Evolutionary conservation across 2,797 vertebrate genomes (phyloP).

Genomic region (Malurus splendens): DNA sequence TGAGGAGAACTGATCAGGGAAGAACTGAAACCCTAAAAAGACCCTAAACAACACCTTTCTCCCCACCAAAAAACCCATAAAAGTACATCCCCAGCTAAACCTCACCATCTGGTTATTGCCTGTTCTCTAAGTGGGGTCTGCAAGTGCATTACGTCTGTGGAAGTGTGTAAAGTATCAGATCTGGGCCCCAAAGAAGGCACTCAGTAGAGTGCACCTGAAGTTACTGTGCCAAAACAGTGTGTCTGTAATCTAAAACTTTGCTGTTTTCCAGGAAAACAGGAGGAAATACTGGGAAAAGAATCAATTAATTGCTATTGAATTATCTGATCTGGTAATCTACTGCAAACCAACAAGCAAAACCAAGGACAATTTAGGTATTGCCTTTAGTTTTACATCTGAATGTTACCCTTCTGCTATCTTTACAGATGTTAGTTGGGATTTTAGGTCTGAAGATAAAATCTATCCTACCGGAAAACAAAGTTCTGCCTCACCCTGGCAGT

Average conservation of each 20-base stretch:
- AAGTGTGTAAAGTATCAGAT: background rate
- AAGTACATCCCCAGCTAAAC: background rate
- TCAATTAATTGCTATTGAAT: constrained; percentile 89
- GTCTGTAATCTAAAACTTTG: background rate
- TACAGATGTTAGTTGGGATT: background rate
- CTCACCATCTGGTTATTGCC: background rate
- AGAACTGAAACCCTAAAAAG: background rate
- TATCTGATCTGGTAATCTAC: constrained; percentile 95
- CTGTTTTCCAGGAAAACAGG: constrained; percentile 67
- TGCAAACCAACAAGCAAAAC: constrained; percentile 95
- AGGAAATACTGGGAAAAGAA: constrained; percentile 87
- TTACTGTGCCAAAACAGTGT: background rate
- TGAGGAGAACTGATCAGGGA: background rate
- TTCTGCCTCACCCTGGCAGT: background rate
- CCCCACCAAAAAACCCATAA: background rate
- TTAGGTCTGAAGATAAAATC: background rate
- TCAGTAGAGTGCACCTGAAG: background rate
- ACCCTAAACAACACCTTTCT: background rate
- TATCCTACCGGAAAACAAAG: background rate
- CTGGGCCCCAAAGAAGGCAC: background rate
- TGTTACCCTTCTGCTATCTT: background rate
- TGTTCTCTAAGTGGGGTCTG: background rate
- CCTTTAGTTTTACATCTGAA: background rate
- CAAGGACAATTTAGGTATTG: constrained; percentile 88
- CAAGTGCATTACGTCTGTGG: background rate